These are phyloP conservation scores for Nixonia krombeini DNA, from an alignment of 1,140 invertebrate species.

Conservation along the genomic window DNA sequence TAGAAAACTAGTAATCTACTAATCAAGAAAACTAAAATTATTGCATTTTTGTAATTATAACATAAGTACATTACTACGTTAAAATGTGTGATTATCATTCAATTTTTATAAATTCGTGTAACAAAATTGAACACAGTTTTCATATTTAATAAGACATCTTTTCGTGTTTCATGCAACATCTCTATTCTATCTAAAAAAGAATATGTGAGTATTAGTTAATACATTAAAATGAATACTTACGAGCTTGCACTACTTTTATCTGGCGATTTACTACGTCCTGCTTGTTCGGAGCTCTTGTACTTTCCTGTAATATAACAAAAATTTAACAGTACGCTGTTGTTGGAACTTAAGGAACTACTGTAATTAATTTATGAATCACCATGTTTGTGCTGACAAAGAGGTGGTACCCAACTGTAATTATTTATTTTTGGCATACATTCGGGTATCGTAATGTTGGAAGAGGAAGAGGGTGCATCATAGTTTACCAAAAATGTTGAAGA, in stretches of 20 bases:
- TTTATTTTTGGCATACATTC: constrained; percentile 53
- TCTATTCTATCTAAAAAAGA: constrained; percentile 12
- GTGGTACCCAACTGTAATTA: constrained; percentile 61
- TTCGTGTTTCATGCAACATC: too few species aligned
- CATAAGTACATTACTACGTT: too few species aligned
- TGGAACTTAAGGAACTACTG: constrained; percentile 13
- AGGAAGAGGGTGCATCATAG: constrained; percentile 47
- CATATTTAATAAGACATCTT: too few species aligned
- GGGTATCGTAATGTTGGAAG: constrained; percentile 33
- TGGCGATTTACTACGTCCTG: constrained; percentile 43
- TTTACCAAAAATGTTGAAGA: constrained; percentile 39
- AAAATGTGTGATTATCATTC: neutral
- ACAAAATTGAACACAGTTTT: too few species aligned
- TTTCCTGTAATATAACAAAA: constrained; percentile 39
- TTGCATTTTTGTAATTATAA: neutral
- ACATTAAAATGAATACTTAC: constrained; percentile 44
- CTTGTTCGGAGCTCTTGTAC: constrained; percentile 48
- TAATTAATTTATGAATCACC: constrained; percentile 34
- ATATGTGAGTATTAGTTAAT: neutral
- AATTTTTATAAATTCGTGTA: neutral
- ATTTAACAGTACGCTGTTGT: constrained; percentile 18
- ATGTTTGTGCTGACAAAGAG: constrained; percentile 58
- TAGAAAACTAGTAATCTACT: neutral
- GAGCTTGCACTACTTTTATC: constrained; percentile 50
- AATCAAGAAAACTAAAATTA: neutral